A percentile compares a stretch with the other conserved stretches of the same genome.
Conservation (phyloP, 2,113 vertebrate genomes). For the Callithrix jacchus region DNA sequence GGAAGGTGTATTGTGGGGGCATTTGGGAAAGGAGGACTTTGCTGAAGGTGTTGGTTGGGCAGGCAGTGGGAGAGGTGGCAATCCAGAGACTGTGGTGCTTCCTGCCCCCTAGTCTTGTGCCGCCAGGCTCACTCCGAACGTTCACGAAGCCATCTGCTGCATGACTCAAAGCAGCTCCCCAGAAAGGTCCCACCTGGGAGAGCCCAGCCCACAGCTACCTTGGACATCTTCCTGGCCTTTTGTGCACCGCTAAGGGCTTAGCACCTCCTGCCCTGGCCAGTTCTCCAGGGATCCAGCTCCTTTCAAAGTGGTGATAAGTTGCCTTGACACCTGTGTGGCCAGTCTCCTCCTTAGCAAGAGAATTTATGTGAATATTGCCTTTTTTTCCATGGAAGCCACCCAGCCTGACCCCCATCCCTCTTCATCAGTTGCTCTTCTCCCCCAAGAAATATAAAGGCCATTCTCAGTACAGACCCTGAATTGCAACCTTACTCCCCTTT, state of each 20-base stretch:
- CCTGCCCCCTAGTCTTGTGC: not conserved
- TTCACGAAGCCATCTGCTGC: not conserved
- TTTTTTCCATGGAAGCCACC: not conserved
- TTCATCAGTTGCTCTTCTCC: not conserved
- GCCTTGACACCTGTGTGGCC: not conserved
- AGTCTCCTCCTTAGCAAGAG: not conserved
- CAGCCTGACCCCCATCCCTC: not conserved
- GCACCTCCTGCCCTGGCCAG: not conserved
- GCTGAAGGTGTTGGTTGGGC: not conserved
- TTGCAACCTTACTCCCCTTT: not conserved
- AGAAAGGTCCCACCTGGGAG: not conserved
- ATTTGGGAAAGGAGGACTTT: not conserved
- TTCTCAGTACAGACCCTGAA: not conserved
- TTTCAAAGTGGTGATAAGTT: not conserved
- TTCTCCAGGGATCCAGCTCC: not conserved
- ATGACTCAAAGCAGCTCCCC: not conserved
- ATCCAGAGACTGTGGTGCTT: not conserved
- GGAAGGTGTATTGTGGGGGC: not conserved
- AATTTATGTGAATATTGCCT: not conserved
- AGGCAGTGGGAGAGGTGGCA: not conserved
- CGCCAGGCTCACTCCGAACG: not conserved
- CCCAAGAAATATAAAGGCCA: not conserved
- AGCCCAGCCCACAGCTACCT: not conserved
- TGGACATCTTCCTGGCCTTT: not conserved
- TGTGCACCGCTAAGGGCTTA: not conserved